phyloP scores from a whole-genome alignment of 2,113 vertebrate genomes.

The Anolis sagrei region DNA sequence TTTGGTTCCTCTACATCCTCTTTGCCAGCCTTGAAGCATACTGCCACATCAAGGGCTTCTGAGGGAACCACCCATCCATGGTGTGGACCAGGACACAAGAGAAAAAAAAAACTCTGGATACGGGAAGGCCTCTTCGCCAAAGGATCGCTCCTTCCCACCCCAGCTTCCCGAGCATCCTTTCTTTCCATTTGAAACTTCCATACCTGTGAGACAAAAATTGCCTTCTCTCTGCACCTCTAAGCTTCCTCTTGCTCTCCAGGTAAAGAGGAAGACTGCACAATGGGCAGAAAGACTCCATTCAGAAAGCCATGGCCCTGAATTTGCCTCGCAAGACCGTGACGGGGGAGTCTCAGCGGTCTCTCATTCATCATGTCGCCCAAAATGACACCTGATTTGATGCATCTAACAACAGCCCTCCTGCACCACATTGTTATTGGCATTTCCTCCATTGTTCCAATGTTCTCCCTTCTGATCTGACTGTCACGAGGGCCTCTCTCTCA shows the following conservation, averaged over 20 bases:
- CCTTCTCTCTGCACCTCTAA: neutral
- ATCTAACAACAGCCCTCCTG: too few species aligned
- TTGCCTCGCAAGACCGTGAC: too few species aligned
- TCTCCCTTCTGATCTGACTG: neutral
- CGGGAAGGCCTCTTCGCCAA: neutral
- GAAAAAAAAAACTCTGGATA: too few species aligned
- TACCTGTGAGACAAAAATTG: too few species aligned
- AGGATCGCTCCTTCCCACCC: neutral
- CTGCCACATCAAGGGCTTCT: conserved; percentile 91
- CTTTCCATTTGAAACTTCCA: neutral
- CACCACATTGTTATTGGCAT: too few species aligned
- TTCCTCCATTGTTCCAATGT: too few species aligned
- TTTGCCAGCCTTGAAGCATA: conserved; percentile 94
- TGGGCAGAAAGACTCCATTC: too few species aligned
- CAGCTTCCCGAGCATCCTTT: neutral
- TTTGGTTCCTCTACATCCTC: conserved; percentile 93
- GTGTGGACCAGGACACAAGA: neutral
- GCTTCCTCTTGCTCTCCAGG: neutral
- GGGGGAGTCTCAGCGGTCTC: too few species aligned
- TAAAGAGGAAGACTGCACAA: too few species aligned
- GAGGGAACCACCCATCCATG: conserved; percentile 29
- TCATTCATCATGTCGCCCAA: too few species aligned
- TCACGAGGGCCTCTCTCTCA: neutral
- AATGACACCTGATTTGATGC: too few species aligned
- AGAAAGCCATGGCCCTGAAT: too few species aligned